Conservation (phyloP, 2,888 invertebrate genomes). For the Cheilosia soror region DNA sequence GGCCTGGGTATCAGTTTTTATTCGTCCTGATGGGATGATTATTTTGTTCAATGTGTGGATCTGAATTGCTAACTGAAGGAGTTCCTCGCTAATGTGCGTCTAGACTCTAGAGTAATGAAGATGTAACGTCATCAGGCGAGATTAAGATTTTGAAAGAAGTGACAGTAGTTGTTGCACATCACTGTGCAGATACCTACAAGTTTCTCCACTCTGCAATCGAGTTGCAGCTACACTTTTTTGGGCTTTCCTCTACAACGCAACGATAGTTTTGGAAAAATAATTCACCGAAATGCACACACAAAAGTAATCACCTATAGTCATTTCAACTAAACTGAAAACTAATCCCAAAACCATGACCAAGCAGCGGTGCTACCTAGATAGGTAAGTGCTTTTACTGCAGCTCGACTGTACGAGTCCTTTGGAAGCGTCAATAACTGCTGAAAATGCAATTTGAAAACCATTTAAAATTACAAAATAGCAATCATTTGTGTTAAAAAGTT, state of each 20-base stretch:
- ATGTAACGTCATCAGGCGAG: not conserved
- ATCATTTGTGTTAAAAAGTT: slow-evolving; percentile 20
- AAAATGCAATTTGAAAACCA: slow-evolving; percentile 12
- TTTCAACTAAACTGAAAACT: not conserved
- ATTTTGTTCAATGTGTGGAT: slow-evolving; percentile 23
- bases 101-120: not conserved
- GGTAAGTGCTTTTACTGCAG: not conserved
- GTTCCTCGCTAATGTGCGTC: not conserved
- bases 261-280: no score
- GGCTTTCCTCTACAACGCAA: no score
- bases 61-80: not conserved
- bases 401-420: not conserved
- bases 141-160: not conserved
- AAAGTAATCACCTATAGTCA: not conserved
- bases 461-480: slow-evolving; percentile 31
- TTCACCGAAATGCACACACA: not conserved
- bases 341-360: not conserved
- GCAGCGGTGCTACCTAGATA: not conserved
- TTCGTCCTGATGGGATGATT: slow-evolving; percentile 1
- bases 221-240: no score
- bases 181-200: no score
- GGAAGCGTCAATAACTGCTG: not conserved
- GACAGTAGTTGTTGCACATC: no score
- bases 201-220: no score
- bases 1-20: not conserved